These are phyloP conservation scores for Onchidella celtica DNA, from an alignment of 2,888 invertebrate species.

Conservation along the genomic window DNA sequence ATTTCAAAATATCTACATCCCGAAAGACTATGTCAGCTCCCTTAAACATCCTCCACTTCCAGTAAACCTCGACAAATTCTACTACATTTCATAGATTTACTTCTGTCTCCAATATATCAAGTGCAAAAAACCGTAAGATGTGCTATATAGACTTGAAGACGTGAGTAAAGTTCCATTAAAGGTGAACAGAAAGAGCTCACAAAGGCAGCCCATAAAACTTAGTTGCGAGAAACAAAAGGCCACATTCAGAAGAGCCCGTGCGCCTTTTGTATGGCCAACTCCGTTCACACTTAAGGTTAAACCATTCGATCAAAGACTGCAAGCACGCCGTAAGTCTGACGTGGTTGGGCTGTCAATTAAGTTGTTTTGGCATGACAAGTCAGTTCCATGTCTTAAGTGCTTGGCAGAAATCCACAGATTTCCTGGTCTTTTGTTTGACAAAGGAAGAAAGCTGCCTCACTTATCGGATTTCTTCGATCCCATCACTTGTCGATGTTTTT, in stretches of 20 bases:
- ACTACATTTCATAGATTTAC: too few relatives aligned
- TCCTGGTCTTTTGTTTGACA: not conserved
- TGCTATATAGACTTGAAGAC: too few relatives aligned
- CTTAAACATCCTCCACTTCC: too few relatives aligned
- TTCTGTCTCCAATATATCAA: too few relatives aligned
- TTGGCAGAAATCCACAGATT: not conserved
- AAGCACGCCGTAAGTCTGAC: not conserved
- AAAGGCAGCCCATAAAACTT: not conserved
- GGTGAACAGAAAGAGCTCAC: not conserved
- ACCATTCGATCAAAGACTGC: not conserved
- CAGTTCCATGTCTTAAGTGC: not conserved
- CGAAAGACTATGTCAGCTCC: too few relatives aligned
- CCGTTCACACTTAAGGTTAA: not conserved
- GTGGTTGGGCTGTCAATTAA: not conserved
- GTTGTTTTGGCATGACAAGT: not conserved
- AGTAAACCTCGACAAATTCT: too few relatives aligned
- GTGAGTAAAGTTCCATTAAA: not conserved
- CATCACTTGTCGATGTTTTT: conserved; percentile 1
- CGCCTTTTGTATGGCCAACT: not conserved
- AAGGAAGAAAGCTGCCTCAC: not conserved
- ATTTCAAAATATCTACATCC: too few relatives aligned
- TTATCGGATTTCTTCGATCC: conserved; percentile 10
- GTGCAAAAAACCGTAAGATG: too few relatives aligned
- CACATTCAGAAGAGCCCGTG: not conserved
- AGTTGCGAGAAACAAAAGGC: not conserved